Evolutionary conservation across 2,797 vertebrate species (phyloP).

Genomic region (Acanthopagrus latus): DNA sequence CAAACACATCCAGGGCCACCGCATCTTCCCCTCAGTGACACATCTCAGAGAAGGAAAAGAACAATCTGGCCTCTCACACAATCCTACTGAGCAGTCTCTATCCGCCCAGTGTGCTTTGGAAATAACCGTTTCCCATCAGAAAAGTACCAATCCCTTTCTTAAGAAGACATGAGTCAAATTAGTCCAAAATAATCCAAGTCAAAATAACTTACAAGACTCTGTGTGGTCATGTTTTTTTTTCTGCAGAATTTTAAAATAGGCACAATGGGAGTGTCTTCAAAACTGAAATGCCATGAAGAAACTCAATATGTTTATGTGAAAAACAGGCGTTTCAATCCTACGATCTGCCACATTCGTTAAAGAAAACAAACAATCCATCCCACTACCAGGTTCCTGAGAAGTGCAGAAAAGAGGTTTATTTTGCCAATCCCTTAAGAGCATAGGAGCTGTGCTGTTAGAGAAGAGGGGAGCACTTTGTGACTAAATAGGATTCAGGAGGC

Average conservation of each 20-base stretch:
- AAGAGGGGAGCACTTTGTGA: not conserved
- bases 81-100: slow-evolving; percentile 27
- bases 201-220: slow-evolving; percentile 38
- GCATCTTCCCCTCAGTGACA: slow-evolving; percentile 48
- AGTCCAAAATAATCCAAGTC: slow-evolving; percentile 8
- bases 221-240: slow-evolving; percentile 43
- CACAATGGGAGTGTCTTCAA: slow-evolving; percentile 23
- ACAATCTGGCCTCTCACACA: slow-evolving; percentile 41
- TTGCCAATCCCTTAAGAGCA: slow-evolving; percentile 60
- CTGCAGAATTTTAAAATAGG: slow-evolving; percentile 22
- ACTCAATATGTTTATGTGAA: slow-evolving; percentile 23
- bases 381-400: slow-evolving; percentile 25
- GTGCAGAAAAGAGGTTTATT: slow-evolving; percentile 62
- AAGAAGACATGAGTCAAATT: slow-evolving; percentile 24
- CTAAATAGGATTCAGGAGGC: slow-evolving; percentile 32
- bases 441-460: slow-evolving; percentile 48
- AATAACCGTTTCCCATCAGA: slow-evolving; percentile 22
- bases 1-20: slow-evolving; percentile 54
- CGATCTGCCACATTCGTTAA: slow-evolving; percentile 29
- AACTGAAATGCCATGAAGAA: slow-evolving; percentile 12
- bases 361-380: slow-evolving; percentile 42
- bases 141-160: not conserved
- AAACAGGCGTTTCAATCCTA: slow-evolving; percentile 46
- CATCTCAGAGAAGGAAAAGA: slow-evolving; percentile 51
- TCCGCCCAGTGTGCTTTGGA: slow-evolving; percentile 16